Evolutionary conservation across 2,797 vertebrate species (phyloP).

Genomic region (Toxotes lorentzi): DNA sequence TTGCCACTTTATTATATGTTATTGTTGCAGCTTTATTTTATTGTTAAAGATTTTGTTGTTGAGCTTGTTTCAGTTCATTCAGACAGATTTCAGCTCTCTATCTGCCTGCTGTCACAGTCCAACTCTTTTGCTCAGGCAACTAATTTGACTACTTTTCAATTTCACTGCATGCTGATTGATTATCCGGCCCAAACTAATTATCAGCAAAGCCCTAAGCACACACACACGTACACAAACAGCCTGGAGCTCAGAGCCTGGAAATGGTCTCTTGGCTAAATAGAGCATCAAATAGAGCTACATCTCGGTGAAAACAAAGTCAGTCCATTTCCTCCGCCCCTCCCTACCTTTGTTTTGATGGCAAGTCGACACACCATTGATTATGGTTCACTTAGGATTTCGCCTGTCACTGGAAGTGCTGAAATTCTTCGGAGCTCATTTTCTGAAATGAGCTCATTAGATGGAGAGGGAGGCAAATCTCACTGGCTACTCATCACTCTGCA

Average conservation of each 20-base stretch:
- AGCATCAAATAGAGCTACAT: constrained; percentile 45
- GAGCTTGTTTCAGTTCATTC: too few species aligned
- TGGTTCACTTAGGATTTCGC: constrained; percentile 36
- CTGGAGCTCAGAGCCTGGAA: constrained; percentile 35
- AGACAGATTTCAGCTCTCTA: background rate
- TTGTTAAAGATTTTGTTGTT: background rate
- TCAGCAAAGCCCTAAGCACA: constrained; percentile 37
- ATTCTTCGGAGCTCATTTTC: constrained; percentile 38
- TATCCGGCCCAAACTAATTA: constrained; percentile 65
- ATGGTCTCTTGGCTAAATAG: constrained; percentile 44
- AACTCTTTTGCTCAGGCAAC: constrained; percentile 17
- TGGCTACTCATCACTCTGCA: constrained; percentile 29
- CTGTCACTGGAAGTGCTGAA: constrained; percentile 43
- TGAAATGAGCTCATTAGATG: constrained; percentile 35
- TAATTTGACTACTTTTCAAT: constrained; percentile 44
- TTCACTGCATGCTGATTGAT: constrained; percentile 52
- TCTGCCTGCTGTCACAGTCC: constrained; percentile 9
- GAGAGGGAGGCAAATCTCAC: constrained; percentile 37
- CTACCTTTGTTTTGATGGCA: constrained; percentile 17
- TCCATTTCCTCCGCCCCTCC: constrained; percentile 13
- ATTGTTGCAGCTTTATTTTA: background rate
- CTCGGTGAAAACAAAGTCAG: constrained; percentile 13
- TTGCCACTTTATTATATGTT: background rate
- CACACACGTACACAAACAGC: constrained; percentile 12
- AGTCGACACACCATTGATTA: constrained; percentile 60